Base-by-base conservation (phyloP, 2,888 invertebrate genomes). In the Drosophila peninsularis region DNA sequence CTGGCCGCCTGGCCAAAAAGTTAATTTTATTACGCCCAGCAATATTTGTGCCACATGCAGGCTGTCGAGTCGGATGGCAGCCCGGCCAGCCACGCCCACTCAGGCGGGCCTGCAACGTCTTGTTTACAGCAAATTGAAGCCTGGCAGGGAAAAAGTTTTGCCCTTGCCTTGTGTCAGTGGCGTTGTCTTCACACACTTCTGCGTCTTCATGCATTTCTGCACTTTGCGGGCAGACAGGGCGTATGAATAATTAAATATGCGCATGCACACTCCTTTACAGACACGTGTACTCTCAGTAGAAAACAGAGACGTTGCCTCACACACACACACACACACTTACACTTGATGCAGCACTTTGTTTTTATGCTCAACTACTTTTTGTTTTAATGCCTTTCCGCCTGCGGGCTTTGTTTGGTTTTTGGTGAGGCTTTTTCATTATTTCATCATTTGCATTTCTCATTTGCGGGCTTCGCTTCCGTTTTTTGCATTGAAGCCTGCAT, bases 181-280 rank as follows among this genome's bases (percentile, higher is more conserved):
- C 57, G 64, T 66, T 66, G 71, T 70, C 58, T 63, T 67, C 52
- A 37, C 37, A 45, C 53, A 24, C 42, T 62, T 47, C 58, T 61
- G 53, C 66, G 53, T 50, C 65, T 78, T 70, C 73, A 64, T 73
- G 76, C 78, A 70, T 65, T 68, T 64, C 71, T 80, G 69, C 69
- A 68, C 62, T 78, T 81, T 83, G 87, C 75, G 82, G 84, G 87
- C 81, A 77, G 87, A 83, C 84, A 68, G 62, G 77, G 87, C 87
- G 87, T 79, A 85, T 85, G 87, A 88, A 85, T 85, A 85, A 85
- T 85, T 86, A 88, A 85, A 88, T 88, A 67, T 75, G 69, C 71
- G 34, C 54, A 69, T 45, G 39, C 67, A 45, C 49, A 60, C 30
- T 37, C 42, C 62, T 32, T 30, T 41, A 39, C 47, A 27, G 9